phyloP scores from a whole-genome alignment of 37 sponge, comb jelly and placozoan species.

The Cladorhizidae sp. region DNA sequence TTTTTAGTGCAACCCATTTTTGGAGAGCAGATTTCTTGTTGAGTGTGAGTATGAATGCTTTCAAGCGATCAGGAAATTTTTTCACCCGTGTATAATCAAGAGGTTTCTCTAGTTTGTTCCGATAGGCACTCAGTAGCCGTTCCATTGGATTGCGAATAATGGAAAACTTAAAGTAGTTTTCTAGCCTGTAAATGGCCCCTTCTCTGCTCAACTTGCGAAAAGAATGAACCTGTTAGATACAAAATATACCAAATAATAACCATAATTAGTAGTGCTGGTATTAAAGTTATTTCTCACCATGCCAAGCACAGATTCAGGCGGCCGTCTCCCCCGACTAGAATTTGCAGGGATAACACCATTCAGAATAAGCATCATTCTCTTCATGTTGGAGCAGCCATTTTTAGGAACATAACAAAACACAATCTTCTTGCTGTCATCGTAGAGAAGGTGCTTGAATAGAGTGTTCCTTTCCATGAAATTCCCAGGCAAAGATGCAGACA shows the following conservation, averaged over 20 bases:
- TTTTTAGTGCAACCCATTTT: neutral
- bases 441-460: constrained; percentile 53
- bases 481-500: neutral
- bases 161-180: constrained; percentile 62
- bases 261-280: too few relatives aligned
- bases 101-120: constrained; percentile 49
- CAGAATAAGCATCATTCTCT: constrained; percentile 48
- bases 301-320: constrained; percentile 30
- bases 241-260: too few relatives aligned
- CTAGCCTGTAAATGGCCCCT: constrained; percentile 38
- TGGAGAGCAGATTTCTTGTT: neutral
- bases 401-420: constrained; percentile 73
- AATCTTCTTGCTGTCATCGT: constrained; percentile 52
- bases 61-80: constrained; percentile 28
- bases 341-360: constrained; percentile 50
- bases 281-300: constrained; percentile 1
- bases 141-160: constrained; percentile 69
- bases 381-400: constrained; percentile 65
- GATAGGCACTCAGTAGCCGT: constrained; percentile 52
- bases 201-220: constrained; percentile 33
- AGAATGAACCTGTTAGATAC: constrained; percentile 21
- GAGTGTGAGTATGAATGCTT: constrained; percentile 6
- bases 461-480: neutral
- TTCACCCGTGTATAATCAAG: neutral
- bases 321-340: constrained; percentile 23